A percentile compares a stretch with the other conserved stretches of the same genome.
Evolutionary conservation across 2,113 vertebrate genomes (phyloP).

Genomic region (Paratilapia polleni): DNA sequence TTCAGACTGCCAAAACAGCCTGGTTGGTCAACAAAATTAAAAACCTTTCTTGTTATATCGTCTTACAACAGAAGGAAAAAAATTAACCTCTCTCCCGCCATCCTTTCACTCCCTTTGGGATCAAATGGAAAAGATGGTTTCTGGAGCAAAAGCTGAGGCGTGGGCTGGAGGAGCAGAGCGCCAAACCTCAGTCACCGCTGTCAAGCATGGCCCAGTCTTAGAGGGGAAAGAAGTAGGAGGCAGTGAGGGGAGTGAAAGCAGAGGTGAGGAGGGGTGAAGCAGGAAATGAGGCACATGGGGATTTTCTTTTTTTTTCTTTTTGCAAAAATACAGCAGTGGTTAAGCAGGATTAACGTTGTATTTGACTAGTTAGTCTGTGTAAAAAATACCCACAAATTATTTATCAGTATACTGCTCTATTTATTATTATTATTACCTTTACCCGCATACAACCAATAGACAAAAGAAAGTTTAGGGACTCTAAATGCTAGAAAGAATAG

Average conservation of each 20-base stretch:
- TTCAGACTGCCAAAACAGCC: conserved; percentile 6
- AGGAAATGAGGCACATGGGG: conserved; percentile 73
- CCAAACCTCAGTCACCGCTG: conserved; percentile 72
- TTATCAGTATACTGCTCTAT: not conserved
- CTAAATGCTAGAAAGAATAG: not conserved
- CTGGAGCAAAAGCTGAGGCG: conserved; percentile 65
- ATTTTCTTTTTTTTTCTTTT: conserved; percentile 1
- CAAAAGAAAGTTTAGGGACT: not conserved
- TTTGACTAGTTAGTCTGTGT: not conserved
- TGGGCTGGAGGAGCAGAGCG: conserved; percentile 70
- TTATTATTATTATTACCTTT: too few species aligned
- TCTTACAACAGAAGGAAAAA: conserved; percentile 4
- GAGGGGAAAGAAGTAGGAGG: conserved; percentile 54
- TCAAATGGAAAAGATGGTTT: conserved; percentile 69
- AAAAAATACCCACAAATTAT: not conserved
- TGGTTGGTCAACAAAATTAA: conserved; percentile 38
- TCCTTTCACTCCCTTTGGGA: conserved; percentile 31
- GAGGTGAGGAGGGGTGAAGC: conserved; percentile 36
- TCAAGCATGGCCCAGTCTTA: conserved; percentile 63
- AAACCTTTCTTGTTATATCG: conserved; percentile 11
- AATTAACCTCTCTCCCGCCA: not conserved
- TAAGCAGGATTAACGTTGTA: conserved; percentile 23
- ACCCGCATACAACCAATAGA: not conserved
- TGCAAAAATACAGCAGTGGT: conserved; percentile 65
- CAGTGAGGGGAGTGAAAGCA: conserved; percentile 49